Evolutionary conservation across 2,797 vertebrate genomes (phyloP).

Genomic region (Graptemys geographica): DNA sequence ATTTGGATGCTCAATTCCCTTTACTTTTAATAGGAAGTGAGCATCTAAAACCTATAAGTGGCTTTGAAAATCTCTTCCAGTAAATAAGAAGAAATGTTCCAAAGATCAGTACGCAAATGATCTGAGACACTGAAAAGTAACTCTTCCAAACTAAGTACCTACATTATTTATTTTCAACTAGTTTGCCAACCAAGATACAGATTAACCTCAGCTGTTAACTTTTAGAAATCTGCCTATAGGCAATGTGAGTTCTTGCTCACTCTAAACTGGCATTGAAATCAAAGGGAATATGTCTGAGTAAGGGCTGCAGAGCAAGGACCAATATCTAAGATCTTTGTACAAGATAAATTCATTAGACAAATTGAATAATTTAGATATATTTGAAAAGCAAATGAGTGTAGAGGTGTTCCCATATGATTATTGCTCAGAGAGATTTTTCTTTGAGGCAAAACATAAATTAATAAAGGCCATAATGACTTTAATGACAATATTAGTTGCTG

Average conservation of each 20-base stretch:
- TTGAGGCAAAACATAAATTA: conserved; percentile 78
- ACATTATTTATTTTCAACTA: not conserved
- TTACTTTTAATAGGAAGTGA: rapidly evolving
- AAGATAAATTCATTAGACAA: conserved; percentile 78
- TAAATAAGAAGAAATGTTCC: not conserved
- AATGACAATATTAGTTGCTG: conserved; percentile 66
- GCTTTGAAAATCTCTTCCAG: not conserved
- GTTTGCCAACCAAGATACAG: not conserved
- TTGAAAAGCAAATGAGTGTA: conserved; percentile 71
- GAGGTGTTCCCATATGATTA: conserved; percentile 74
- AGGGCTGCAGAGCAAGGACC: conserved; percentile 61
- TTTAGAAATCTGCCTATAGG: conserved; percentile 29
- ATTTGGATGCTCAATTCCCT: not conserved
- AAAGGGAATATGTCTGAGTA: not conserved
- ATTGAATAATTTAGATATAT: conserved; percentile 78
- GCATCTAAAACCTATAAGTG: not conserved
- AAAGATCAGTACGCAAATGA: not conserved
- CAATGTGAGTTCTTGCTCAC: not conserved
- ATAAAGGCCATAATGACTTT: conserved; percentile 70
- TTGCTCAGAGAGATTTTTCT: conserved; percentile 74
- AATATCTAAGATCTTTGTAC: conserved; percentile 43
- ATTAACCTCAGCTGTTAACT: conserved; percentile 1
- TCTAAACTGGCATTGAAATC: not conserved
- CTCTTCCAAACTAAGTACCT: not conserved
- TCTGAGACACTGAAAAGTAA: not conserved